Percentiles rank a stretch among this genome's conserved stretches.
These are phyloP conservation scores for Ranitomeya variabilis DNA, from an alignment of 2,113 vertebrate species.

Conservation along the genomic window DNA sequence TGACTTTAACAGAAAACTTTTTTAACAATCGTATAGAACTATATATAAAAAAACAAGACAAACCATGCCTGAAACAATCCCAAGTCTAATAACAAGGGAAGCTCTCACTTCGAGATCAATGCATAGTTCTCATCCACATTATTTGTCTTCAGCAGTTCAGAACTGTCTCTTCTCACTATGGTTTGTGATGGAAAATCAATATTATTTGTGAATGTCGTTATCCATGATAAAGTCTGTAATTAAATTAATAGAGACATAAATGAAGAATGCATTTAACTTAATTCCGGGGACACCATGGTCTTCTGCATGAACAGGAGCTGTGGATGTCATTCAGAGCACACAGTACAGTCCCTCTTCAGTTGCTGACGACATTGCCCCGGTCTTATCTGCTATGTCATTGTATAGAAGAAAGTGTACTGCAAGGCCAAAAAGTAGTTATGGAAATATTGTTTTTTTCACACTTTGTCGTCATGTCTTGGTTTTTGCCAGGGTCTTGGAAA, in stretches of 20 bases:
- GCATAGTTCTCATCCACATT: conserved; percentile 3
- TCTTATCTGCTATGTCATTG: not conserved
- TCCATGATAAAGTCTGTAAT: conserved; percentile 31
- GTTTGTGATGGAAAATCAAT: conserved; percentile 44
- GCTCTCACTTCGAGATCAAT: conserved; percentile 20
- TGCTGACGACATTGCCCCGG: not conserved
- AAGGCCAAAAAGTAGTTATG: no score
- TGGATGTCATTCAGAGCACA: not conserved
- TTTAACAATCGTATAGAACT: not conserved
- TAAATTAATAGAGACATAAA: conserved; percentile 34
- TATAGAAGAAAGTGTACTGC: not conserved
- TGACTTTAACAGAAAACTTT: not conserved
- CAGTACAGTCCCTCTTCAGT: not conserved
- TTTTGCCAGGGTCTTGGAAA: no score
- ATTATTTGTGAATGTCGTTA: conserved; percentile 39
- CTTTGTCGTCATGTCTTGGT: no score
- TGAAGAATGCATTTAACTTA: conserved; percentile 18
- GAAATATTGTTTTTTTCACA: no score
- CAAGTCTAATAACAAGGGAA: conserved; percentile 4
- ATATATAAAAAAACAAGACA: not conserved
- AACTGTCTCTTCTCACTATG: not conserved
- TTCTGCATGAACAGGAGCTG: not conserved
- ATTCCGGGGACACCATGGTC: not conserved
- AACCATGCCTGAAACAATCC: not conserved
- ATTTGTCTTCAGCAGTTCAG: conserved; percentile 28